phyloP scores from a whole-genome alignment of 1,140 invertebrate genomes.

The Camponotus vicinus region DNA sequence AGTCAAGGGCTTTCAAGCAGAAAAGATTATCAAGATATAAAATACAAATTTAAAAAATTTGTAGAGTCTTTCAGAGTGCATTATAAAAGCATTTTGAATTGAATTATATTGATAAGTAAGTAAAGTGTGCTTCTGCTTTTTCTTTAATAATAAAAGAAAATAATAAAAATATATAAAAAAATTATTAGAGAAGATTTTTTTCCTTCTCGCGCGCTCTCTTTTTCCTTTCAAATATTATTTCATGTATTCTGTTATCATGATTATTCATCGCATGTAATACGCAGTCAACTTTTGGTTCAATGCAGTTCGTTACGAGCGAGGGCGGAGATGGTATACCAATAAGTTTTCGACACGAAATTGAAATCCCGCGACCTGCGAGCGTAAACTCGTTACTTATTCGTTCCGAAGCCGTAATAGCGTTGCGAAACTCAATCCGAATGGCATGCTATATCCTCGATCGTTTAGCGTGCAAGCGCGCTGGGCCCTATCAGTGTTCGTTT shows the following conservation, averaged over 20 bases:
- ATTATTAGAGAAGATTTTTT: not conserved
- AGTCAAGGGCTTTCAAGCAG: not conserved
- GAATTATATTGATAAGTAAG: not conserved
- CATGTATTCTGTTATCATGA: not conserved
- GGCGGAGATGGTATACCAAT: conserved; percentile 39
- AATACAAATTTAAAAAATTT: not conserved
- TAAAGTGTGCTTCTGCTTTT: not conserved
- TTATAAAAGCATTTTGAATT: not conserved
- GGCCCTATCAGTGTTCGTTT: conserved; percentile 33
- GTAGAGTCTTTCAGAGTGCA: not conserved
- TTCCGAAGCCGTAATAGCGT: conserved; percentile 54
- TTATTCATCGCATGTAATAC: conserved; percentile 32
- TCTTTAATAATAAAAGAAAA: not conserved
- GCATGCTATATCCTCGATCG: conserved; percentile 39
- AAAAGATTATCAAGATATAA: not conserved
- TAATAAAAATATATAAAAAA: not conserved
- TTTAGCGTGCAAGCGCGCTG: conserved; percentile 27
- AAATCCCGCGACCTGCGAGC: conserved; percentile 47
- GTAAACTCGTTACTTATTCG: conserved; percentile 62
- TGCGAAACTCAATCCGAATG: conserved; percentile 47
- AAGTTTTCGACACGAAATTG: conserved; percentile 56
- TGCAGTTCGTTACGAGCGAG: conserved; percentile 43
- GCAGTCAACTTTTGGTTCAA: conserved; percentile 29
- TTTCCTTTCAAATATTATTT: not conserved
- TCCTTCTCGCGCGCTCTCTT: too few relatives aligned